Evolutionary conservation across 2,113 vertebrate species (phyloP), one percentile per base, ranked within the genome.

Genomic region (Tenrec ecaudatus): DNA sequence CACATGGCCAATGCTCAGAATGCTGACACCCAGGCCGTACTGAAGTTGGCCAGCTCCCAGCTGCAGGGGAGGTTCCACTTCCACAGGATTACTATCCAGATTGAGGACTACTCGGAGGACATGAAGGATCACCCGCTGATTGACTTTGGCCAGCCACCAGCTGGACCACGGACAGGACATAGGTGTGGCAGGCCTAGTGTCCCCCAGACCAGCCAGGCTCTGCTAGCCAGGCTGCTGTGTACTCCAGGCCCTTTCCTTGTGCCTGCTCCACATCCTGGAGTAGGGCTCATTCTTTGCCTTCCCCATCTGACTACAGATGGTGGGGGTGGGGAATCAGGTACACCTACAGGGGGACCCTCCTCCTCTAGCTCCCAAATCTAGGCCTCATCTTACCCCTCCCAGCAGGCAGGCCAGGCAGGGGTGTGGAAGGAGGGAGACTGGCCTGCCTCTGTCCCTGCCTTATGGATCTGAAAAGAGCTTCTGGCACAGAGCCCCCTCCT

Each of bases 31-130:
- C 98, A 98, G 97, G 95, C 97, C 7, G 97, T 98, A 95, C 93
- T 98, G 97, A 98, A 98, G 78, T 97, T 97, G n/a, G 98, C 98
- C 82, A 98, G 97, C 15, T 68, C 96, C 75, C 81, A 53, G 36
- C 97, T 98, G 62, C 98, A 98, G 95, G 87, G 86, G 15, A 89
- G 96, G 82, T 98, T 98, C 96, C 96, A 88, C 78, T 98, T 99
- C 96, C 98, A 98, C 96, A 98, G 96, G 68, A 97, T 97, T 66
- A 98, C 98, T 92, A 98, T 99, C 96, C 98, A 99, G 96, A 98
- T 98, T 5, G 98, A 99, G 95, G 97, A 97, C 92, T 99, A 98
- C 96, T 98, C 98, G 0, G 98, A 98, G 86, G 98, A 98, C 96
- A 99, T 98, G 98, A 95, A 95, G 95, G 96, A 98, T 93, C 98